Base-by-base conservation (phyloP, 2,113 vertebrate genomes). In the Sigmodon hispidus region DNA sequence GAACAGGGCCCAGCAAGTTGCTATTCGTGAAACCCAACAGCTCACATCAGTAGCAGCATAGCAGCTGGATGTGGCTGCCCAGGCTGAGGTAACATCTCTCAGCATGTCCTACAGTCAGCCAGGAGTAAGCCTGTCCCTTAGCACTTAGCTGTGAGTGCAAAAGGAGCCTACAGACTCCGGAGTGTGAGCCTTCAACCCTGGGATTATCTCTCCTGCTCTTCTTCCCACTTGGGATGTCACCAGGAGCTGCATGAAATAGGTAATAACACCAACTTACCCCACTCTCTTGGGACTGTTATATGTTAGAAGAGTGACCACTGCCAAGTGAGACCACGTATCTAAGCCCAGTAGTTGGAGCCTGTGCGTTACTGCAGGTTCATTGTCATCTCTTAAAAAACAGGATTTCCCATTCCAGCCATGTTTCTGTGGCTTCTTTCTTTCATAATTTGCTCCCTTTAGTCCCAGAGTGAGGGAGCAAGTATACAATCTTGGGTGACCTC, bases 211-310 rank as follows among this genome's bases (percentile, higher is more conserved):
- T 21, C 9, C 5, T 1, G 12, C 34, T 77, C 36, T 24, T 19
- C 34, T 21, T 22, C 57, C 40, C 3, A 19, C 22, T 43, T n/a
- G 31, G 45, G 29, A 45, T 17, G 3, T 21, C 24, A 31, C 73
- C 26, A 17, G 63, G 11, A 4, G 55, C 34, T 11, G 2, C 11
- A 0, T 6, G 19, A 43, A 69, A 7, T 70, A 72, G 34, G 79
- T 57, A 48, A 19, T 45, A 21, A 2, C 0, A 7, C 1, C 57
- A 61, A 3, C 22, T 22, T 3, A 55, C 5, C 12, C 36, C 1
- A 3, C 15, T 52, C 22, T 4, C 19, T 61, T 1, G 7, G n/a
- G 57, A 19, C 13, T 16, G 0, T 86, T 50, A n/a, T 8, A 3
- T 8, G 50, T 43, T 11, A 65, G 36, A 50, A 55, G 31, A 0